phyloP scores from a whole-genome alignment of 2,113 vertebrate genomes.

The Dipodomys stephensi region DNA sequence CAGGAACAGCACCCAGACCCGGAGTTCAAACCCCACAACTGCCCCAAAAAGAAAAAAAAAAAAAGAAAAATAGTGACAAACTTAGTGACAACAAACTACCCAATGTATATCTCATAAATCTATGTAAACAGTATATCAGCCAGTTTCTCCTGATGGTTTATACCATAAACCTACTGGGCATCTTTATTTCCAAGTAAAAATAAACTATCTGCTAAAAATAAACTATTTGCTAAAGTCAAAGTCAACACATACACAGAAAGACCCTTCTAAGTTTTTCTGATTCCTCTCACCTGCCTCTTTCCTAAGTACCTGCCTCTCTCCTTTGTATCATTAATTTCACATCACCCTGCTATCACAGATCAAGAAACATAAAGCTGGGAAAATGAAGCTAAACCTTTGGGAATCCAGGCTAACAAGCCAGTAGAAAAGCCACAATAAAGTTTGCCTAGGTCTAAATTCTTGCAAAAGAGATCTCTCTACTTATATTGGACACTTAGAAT shows the following conservation, averaged over 20 bases:
- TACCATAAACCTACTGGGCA: neutral
- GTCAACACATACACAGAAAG: neutral
- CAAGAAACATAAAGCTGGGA: neutral
- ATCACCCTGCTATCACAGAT: constrained; percentile 1
- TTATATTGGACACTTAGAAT: neutral
- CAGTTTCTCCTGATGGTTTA: neutral
- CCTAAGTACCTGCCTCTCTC: neutral
- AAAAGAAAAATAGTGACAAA: neutral
- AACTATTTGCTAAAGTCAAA: constrained; percentile 1
- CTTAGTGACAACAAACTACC: neutral
- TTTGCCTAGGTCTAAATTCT: neutral
- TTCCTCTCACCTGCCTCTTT: neutral
- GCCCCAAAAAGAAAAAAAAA: too few relatives aligned
- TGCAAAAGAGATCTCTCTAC: neutral
- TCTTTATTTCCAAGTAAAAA: constrained; percentile 51
- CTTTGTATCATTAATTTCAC: neutral
- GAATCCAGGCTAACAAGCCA: constrained; percentile 15
- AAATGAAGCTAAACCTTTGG: constrained; percentile 36
- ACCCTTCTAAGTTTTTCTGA: neutral
- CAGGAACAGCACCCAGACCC: too few relatives aligned
- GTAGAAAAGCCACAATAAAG: neutral
- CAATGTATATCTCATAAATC: neutral
- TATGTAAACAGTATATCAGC: neutral
- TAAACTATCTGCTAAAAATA: neutral
- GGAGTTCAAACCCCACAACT: too few relatives aligned